Percentiles rank a stretch among this genome's conserved stretches.
phyloP scores from a whole-genome alignment of 2,797 vertebrate species.

The Pangasius krempfi region DNA sequence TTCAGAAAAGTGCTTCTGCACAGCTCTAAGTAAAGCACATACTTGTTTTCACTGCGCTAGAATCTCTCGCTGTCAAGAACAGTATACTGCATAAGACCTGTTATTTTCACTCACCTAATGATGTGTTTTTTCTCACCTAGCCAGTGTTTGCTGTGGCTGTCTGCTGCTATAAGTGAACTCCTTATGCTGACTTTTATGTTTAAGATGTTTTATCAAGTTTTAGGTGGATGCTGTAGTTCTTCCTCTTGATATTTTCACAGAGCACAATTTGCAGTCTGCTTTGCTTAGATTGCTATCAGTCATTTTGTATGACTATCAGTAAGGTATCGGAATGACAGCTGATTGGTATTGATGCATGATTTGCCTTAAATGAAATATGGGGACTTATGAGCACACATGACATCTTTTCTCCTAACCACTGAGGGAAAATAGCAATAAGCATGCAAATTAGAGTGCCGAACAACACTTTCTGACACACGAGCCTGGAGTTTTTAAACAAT shows the following conservation, averaged over 20 bases:
- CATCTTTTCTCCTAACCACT: neutral
- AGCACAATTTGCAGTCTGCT: neutral
- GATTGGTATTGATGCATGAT: neutral
- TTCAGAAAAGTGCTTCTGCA: neutral
- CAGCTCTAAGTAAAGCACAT: neutral
- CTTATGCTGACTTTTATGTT: neutral
- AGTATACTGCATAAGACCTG: neutral
- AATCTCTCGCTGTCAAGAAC: neutral
- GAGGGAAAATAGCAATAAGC: slow-evolving; percentile 41
- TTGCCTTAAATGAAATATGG: neutral
- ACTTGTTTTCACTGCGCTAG: neutral
- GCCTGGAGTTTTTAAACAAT: slow-evolving; percentile 10
- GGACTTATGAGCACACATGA: neutral
- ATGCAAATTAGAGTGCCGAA: slow-evolving; percentile 20
- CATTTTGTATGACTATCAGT: no score
- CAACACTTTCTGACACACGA: neutral
- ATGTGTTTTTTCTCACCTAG: neutral
- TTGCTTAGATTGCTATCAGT: neutral
- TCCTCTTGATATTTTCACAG: neutral
- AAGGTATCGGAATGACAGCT: neutral
- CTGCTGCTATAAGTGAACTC: neutral
- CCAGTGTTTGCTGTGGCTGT: neutral
- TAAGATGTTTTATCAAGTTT: neutral
- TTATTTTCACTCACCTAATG: neutral
- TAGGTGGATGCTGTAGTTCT: neutral